Evolutionary conservation across 2,888 invertebrate species (phyloP).

Genomic region (Cremastobaeus sp.): DNA sequence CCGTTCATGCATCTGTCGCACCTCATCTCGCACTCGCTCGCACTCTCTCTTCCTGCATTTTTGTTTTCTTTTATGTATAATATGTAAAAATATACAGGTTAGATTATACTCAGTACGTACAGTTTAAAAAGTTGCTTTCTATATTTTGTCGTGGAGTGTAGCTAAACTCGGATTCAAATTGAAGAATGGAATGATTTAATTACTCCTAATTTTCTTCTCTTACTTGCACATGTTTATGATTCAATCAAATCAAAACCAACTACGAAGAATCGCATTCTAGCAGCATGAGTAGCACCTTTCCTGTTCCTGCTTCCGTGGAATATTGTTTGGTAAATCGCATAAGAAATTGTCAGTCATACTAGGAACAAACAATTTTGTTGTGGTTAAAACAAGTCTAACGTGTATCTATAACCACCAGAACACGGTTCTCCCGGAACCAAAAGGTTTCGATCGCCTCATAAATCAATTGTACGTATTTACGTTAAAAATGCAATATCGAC

Average conservation of each 20-base stretch:
- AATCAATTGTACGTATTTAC: constrained; percentile 35
- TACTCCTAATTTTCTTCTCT: constrained; percentile 17
- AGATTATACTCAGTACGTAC: constrained; percentile 74
- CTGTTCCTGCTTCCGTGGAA: constrained; percentile 8
- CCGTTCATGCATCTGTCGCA: constrained; percentile 14
- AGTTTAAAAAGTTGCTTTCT: constrained; percentile 62
- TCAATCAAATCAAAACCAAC: constrained; percentile 8
- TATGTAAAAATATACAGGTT: constrained; percentile 77
- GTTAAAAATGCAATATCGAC: constrained; percentile 46
- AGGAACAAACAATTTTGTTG: constrained; percentile 49
- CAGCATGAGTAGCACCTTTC: constrained; percentile 10
- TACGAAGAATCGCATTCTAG: constrained; percentile 34
- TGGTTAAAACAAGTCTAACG: constrained; percentile 31
- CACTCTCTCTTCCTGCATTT: constrained; percentile 58
- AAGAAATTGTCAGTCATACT: constrained; percentile 45
- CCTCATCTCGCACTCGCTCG: constrained; percentile 16
- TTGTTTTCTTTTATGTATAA: constrained; percentile 58
- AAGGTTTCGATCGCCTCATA: constrained; percentile 10
- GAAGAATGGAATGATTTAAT: constrained; percentile 49
- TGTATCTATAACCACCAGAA: constrained; percentile 35
- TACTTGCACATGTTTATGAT: background rate
- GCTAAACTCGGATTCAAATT: constrained; percentile 57
- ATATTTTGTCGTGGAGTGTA: constrained; percentile 48
- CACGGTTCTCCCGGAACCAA: constrained; percentile 35
- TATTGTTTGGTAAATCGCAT: constrained; percentile 21